These are phyloP conservation scores for Drosophila sordidula DNA, from an alignment of 2,888 invertebrate genomes.

Conservation along the genomic window DNA sequence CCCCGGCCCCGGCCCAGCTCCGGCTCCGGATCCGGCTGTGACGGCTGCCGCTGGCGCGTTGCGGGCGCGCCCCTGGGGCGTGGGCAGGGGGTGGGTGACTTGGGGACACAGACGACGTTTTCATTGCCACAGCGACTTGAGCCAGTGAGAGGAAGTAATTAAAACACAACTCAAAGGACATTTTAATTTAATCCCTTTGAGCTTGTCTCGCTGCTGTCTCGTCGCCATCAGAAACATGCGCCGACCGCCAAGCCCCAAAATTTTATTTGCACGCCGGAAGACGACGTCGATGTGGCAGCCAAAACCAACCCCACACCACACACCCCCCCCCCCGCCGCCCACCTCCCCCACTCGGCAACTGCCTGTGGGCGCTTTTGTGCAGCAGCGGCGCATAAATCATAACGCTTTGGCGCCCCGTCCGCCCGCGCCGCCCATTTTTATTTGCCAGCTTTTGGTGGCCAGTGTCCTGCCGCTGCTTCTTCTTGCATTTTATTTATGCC, in stretches of 20 bases:
- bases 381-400: slow-evolving; percentile 69
- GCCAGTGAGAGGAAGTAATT: slow-evolving; percentile 71
- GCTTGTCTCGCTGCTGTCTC: slow-evolving; percentile 82
- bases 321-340: neutral
- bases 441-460: slow-evolving; percentile 47
- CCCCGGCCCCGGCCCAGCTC: slow-evolving; percentile 42
- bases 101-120: slow-evolving; percentile 42
- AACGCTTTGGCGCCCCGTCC: slow-evolving; percentile 55
- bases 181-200: slow-evolving; percentile 82
- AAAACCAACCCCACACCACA: neutral
- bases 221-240: slow-evolving; percentile 80
- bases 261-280: slow-evolving; percentile 56
- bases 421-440: slow-evolving; percentile 34
- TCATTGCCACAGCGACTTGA: slow-evolving; percentile 50
- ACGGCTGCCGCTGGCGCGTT: slow-evolving; percentile 24
- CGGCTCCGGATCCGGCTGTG: slow-evolving; percentile 41
- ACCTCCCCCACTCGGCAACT: no score
- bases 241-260: slow-evolving; percentile 57
- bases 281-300: slow-evolving; percentile 27
- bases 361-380: no score
- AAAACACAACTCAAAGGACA: slow-evolving; percentile 82
- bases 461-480: slow-evolving; percentile 31
- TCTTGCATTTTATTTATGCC: slow-evolving; percentile 78
- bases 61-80: neutral
- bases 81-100: slow-evolving; percentile 10